Conservation (phyloP, 2,888 invertebrate genomes). For the Volucella inflata region DNA sequence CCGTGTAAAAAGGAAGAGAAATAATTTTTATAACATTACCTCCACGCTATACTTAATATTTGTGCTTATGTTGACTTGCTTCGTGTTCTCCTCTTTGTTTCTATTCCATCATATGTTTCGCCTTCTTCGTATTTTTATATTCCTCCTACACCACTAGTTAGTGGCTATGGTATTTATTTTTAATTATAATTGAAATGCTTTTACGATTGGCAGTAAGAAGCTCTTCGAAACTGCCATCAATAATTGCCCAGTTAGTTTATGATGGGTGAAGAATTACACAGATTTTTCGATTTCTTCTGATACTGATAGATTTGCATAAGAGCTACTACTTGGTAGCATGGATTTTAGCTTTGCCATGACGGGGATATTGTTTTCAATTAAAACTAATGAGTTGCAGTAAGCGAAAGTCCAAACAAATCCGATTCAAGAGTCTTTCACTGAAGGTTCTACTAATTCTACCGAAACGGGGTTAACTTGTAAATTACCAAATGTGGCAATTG, state of each 20-base stretch:
- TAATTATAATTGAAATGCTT: slow-evolving; percentile 23
- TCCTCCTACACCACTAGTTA: not conserved
- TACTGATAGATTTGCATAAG: not conserved
- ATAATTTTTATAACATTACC: slow-evolving; percentile 51
- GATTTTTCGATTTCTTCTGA: not conserved
- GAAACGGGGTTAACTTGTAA: too few species aligned
- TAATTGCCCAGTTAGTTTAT: slow-evolving; percentile 41
- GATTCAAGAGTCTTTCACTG: slow-evolving; percentile 22
- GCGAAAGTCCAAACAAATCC: slow-evolving; percentile 19
- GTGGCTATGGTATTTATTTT: not conserved
- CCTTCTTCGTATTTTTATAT: not conserved
- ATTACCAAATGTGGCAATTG: too few species aligned
- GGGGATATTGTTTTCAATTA: slow-evolving; percentile 13
- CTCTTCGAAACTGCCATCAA: slow-evolving; percentile 15
- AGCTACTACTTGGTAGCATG: slow-evolving; percentile 1
- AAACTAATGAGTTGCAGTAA: slow-evolving; percentile 22
- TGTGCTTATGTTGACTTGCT: slow-evolving; percentile 38
- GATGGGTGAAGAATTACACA: slow-evolving; percentile 50
- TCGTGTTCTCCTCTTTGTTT: slow-evolving; percentile 28
- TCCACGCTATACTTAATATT: slow-evolving; percentile 68
- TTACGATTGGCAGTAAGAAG: slow-evolving; percentile 3
- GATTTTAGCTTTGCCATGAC: slow-evolving; percentile 10
- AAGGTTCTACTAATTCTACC: not conserved
- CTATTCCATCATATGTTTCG: not conserved
- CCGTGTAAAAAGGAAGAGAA: slow-evolving; percentile 24